Evolutionary conservation across 2,113 vertebrate species (phyloP).

Genomic region (Regulus satrapa): DNA sequence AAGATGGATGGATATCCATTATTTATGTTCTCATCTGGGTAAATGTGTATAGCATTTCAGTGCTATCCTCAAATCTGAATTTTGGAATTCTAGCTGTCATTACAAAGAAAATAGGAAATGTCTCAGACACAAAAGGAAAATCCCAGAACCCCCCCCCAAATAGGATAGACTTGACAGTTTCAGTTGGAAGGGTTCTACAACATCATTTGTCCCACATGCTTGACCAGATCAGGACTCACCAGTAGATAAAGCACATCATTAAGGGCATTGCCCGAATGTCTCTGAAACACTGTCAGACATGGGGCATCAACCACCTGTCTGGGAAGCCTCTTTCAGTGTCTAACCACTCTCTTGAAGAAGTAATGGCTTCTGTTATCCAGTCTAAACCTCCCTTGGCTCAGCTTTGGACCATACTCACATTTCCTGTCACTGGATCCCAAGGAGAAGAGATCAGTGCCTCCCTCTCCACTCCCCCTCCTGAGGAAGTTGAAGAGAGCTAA

Average conservation of each 20-base stretch:
- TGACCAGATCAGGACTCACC: not conserved
- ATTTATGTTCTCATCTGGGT: not conserved
- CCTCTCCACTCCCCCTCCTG: not conserved
- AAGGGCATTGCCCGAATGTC: not conserved
- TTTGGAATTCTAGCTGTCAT: not conserved
- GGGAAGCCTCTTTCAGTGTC: not conserved
- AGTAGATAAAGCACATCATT: not conserved
- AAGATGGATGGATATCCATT: not conserved
- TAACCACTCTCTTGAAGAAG: not conserved
- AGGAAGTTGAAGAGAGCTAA: not conserved
- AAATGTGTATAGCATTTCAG: not conserved
- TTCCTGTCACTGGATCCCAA: not conserved
- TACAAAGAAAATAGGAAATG: not conserved
- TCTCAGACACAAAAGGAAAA: not conserved
- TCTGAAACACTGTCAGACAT: not conserved
- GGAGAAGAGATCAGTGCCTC: not conserved
- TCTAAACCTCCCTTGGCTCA: not conserved
- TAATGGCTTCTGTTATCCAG: not conserved
- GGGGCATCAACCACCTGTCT: not conserved
- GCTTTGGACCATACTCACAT: not conserved
- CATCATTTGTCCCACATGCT: not conserved
- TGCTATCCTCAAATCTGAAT: not conserved
- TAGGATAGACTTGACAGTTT: not conserved
- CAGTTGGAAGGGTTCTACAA: not conserved
- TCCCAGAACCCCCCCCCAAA: not conserved